Evolutionary conservation across 37 sponge, comb jelly and placozoan genomes (phyloP).

Genomic region (Spongilla lacustris): DNA sequence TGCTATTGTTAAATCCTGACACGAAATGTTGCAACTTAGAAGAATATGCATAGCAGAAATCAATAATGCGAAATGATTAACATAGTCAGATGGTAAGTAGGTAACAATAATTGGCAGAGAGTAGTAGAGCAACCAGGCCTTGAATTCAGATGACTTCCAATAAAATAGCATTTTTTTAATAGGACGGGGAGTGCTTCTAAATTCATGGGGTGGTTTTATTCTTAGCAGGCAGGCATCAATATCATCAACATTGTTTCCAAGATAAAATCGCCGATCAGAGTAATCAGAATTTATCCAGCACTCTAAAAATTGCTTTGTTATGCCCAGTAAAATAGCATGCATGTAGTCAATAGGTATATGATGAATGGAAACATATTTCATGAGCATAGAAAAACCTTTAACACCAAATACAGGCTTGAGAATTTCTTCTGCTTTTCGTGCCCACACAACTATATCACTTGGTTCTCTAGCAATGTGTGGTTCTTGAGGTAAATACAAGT

Average conservation of each 20-base stretch:
- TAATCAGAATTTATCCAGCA: too few relatives aligned
- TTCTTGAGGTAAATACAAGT: too few relatives aligned
- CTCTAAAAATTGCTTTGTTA: too few relatives aligned
- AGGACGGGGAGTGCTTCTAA: slow-evolving; percentile 4
- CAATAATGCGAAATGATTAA: slow-evolving; percentile 1
- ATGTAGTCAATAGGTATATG: too few relatives aligned
- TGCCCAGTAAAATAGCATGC: too few relatives aligned
- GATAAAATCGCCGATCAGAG: too few relatives aligned
- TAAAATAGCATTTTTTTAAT: not conserved
- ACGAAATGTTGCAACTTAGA: not conserved
- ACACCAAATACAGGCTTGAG: too few relatives aligned
- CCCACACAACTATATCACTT: too few relatives aligned
- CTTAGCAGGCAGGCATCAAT: not conserved
- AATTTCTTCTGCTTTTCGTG: too few relatives aligned
- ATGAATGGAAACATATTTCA: too few relatives aligned
- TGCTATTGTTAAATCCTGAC: not conserved
- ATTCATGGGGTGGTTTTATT: slow-evolving; percentile 11
- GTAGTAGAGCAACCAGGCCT: slow-evolving; percentile 6
- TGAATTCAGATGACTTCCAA: slow-evolving; percentile 23
- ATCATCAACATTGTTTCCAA: too few relatives aligned
- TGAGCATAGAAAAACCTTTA: too few relatives aligned
- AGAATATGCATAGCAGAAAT: slow-evolving; percentile 6
- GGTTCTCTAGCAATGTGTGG: not conserved
- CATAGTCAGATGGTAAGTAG: not conserved
- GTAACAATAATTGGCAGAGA: not conserved